Evolutionary conservation across 2,888 invertebrate species (phyloP), one percentile per base, ranked within the genome.

Genomic region (Caenorhabditis zanzibari): DNA sequence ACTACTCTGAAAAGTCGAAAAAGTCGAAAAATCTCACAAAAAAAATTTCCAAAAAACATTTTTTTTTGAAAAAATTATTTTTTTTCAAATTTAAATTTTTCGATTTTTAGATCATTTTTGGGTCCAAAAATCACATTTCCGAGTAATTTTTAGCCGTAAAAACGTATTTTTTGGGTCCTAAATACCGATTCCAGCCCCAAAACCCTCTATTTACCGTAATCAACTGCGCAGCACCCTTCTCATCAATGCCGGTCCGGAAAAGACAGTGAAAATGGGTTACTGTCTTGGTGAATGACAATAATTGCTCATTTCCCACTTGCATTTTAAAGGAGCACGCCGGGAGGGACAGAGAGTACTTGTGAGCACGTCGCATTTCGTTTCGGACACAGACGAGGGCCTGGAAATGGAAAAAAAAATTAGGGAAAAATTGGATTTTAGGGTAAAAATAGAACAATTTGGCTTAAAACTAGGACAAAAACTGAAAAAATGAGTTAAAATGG

Each of bases 331-430:
- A 19, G 28, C 63, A 63, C 14, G 71, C 69, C 22, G 77, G 71
- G 63, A 79, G 52, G 5, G 71, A 28, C 6, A 79, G 10, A 1
- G 63, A 44, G 63, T 63, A 79, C 22, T 71, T 79, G 16, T 22
- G 28, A n/a, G 28, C 35, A 9, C 76, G 58, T 12, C 52, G 49
- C 16, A 76, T 38, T 12, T 69, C 68, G 10, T 41, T 35, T 1
- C 77, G 77, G 1, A 79, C 77, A 41, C 77, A 79, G 16, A 79
- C 41, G 63, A 32, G 69, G 1, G 68, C 14, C 73, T 73, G 52
- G 3, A 59, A 68, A 54, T n/a, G 2, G 32, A 12, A 12, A 38
- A 47, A 19, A 19, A 9, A 19, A 19, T 19, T 19, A 44, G 44
- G 44, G 12, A n/a, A n/a, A n/a, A n/a, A n/a, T n/a, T n/a, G 32